phyloP scores from a whole-genome alignment of 1,140 invertebrate genomes.

The Samia ricini region DNA sequence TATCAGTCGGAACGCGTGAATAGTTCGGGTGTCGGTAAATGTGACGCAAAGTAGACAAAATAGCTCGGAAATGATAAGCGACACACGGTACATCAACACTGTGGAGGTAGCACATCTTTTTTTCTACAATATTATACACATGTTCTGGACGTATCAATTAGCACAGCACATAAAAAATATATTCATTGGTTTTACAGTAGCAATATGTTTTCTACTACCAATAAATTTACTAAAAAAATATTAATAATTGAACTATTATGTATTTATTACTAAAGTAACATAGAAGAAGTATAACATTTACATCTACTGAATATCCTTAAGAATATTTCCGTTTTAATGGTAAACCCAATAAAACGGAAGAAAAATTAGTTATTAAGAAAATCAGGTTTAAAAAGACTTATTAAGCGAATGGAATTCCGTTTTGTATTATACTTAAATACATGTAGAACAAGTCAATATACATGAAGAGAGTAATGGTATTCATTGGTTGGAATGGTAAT shows the following conservation, averaged over 20 bases:
- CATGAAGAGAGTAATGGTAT: slow-evolving; percentile 50
- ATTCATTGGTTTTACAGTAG: too few relatives aligned
- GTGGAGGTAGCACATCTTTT: too few relatives aligned
- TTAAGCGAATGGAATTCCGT: background rate
- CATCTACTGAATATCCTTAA: too few relatives aligned
- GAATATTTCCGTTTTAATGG: too few relatives aligned
- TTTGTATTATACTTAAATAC: background rate
- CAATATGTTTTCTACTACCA: too few relatives aligned
- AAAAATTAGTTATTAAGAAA: background rate
- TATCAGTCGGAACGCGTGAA: slow-evolving; percentile 10
- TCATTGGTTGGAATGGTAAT: slow-evolving; percentile 71
- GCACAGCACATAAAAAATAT: background rate
- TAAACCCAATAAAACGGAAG: background rate
- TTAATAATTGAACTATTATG: too few relatives aligned
- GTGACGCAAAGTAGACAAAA: slow-evolving; percentile 22
- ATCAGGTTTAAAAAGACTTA: background rate
- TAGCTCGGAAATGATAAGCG: slow-evolving; percentile 5
- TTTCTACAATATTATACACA: background rate
- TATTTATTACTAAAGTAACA: too few relatives aligned
- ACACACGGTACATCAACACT: slow-evolving; percentile 2
- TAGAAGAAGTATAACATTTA: too few relatives aligned
- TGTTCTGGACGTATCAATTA: background rate
- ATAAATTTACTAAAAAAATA: too few relatives aligned
- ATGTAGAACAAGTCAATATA: slow-evolving; percentile 4
- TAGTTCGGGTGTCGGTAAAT: slow-evolving; percentile 14